phyloP scores from a whole-genome alignment of 2,797 vertebrate species.

The Odontamblyopus lacepedii region DNA sequence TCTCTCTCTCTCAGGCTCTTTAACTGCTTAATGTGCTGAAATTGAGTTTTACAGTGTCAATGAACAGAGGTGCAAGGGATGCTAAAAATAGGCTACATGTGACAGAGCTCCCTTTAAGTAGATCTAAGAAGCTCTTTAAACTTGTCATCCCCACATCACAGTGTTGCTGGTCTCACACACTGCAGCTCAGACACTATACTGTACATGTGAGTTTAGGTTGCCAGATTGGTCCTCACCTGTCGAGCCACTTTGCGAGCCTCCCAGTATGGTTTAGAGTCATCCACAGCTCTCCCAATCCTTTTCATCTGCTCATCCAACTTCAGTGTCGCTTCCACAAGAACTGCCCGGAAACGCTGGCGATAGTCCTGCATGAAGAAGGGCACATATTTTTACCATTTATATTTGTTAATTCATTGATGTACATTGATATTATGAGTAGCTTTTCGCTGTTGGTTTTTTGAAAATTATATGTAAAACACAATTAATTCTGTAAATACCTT shows the following conservation, averaged over 20 bases:
- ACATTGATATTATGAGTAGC: background rate
- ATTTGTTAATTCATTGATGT: background rate
- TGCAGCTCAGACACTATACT: slow-evolving; percentile 26
- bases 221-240: slow-evolving; percentile 78
- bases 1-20: background rate
- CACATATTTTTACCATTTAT: background rate
- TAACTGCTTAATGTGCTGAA: background rate
- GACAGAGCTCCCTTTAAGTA: slow-evolving; percentile 53
- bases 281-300: slow-evolving; percentile 93
- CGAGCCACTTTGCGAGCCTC: slow-evolving; percentile 90
- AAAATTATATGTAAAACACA: background rate
- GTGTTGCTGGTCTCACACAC: slow-evolving; percentile 32
- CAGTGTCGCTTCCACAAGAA: slow-evolving; percentile 90
- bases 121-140: slow-evolving; percentile 59
- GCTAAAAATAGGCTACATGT: slow-evolving; percentile 63
- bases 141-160: slow-evolving; percentile 50
- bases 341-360: slow-evolving; percentile 90
- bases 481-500: no score
- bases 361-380: slow-evolving; percentile 79
- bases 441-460: background rate
- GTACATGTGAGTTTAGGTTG: slow-evolving; percentile 3
- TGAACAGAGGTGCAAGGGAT: slow-evolving; percentile 29
- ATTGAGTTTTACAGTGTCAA: slow-evolving; percentile 16
- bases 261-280: slow-evolving; percentile 98
- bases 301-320: slow-evolving; percentile 94